These are phyloP conservation scores for Leptopilina drosophilae DNA, from an alignment of 2,888 invertebrate species.

Conservation along the genomic window DNA sequence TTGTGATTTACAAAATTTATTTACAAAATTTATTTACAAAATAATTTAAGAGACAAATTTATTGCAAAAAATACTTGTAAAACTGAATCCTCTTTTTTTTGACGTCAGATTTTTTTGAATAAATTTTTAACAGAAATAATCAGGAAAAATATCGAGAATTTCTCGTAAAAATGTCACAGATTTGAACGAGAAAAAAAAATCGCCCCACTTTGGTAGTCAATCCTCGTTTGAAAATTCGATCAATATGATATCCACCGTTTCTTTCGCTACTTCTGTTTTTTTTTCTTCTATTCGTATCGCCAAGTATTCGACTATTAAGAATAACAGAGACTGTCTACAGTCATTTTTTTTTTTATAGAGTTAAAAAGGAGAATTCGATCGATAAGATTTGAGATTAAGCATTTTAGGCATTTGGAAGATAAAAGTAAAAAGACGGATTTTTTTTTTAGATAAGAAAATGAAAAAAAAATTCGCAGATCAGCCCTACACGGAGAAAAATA, in stretches of 20 bases:
- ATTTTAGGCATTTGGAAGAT: neutral
- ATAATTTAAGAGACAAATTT: too few relatives aligned
- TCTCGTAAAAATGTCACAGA: neutral
- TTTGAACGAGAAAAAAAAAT: neutral
- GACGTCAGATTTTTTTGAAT: too few relatives aligned
- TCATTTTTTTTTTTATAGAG: neutral
- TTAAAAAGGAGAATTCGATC: constrained; percentile 13
- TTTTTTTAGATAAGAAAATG: neutral
- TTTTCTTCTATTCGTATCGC: constrained; percentile 12
- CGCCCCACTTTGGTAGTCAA: too few relatives aligned
- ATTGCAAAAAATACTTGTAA: too few relatives aligned
- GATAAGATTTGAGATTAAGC: constrained; percentile 30
- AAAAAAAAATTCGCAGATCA: constrained; percentile 26
- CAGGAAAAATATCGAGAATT: neutral
- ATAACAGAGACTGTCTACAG: constrained; percentile 28
- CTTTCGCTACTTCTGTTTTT: constrained; percentile 6
- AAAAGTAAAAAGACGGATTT: neutral
- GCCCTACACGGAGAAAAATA: constrained; percentile 34
- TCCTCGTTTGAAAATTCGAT: constrained; percentile 13
- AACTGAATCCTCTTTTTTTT: too few relatives aligned
- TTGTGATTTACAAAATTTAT: too few relatives aligned
- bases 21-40: too few relatives aligned
- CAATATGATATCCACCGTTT: constrained; percentile 9
- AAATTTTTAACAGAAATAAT: neutral
- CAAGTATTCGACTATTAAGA: constrained; percentile 21